A percentile compares a stretch with the other conserved stretches of the same genome.
phyloP scores from a whole-genome alignment of 2,888 invertebrate genomes.

The Ennomos quercinarius region DNA sequence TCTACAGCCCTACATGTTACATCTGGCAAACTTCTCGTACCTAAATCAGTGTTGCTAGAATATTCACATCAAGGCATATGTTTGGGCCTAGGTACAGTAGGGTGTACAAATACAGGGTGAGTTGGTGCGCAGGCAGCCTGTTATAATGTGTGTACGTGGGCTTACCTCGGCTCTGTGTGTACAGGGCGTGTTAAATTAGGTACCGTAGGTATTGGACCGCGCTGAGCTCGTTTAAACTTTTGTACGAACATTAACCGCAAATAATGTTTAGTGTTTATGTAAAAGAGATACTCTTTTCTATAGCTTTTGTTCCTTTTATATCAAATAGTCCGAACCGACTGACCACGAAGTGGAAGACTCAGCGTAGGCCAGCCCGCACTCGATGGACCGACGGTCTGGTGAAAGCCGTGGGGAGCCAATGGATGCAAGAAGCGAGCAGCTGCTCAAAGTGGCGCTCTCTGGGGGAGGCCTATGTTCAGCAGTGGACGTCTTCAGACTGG shows the following conservation, averaged over 20 bases:
- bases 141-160: slow-evolving; percentile 5
- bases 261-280: neutral
- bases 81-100: neutral
- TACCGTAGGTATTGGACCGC: slow-evolving; percentile 1
- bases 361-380: too few species aligned
- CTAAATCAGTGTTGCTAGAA: slow-evolving; percentile 15
- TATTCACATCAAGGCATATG: slow-evolving; percentile 11
- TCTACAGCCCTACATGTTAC: neutral
- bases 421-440: too few species aligned
- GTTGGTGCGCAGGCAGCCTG: neutral
- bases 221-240: neutral
- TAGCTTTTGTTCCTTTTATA: too few species aligned
- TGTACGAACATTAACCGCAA: neutral
- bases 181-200: slow-evolving; percentile 3
- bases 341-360: too few species aligned
- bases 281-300: too few species aligned
- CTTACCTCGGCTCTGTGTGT: neutral
- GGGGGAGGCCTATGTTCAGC: too few species aligned
- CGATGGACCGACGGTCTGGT: too few species aligned
- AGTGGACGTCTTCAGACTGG: too few species aligned
- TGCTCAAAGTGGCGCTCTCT: too few species aligned
- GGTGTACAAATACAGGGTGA: neutral
- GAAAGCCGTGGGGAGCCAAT: too few species aligned
- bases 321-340: too few species aligned
- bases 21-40: slow-evolving; percentile 1